Evolutionary conservation across 2,797 vertebrate species (phyloP), one percentile per base, ranked within the genome.

Genomic region (Malacoraja senta): DNA sequence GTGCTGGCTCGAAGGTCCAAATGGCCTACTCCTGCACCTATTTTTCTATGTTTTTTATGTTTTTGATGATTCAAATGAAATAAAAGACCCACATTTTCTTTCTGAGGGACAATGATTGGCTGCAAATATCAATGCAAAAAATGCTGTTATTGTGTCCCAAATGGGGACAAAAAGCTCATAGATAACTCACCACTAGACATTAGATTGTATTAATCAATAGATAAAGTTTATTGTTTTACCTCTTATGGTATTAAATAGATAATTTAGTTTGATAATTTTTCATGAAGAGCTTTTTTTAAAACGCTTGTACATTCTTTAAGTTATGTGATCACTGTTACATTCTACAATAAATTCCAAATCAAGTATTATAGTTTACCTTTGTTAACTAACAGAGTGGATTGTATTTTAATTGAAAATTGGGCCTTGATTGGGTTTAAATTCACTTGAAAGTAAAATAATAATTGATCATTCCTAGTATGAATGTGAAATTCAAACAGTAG

Each of bases 181-280:
- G 71, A 92, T 92, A 92, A 92, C 68, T 92, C 90, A 44, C 38
- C 71, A 44, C 53, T 53, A 92, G 76, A 44, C 24, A 74, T 44
- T 58, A 19, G 61, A 72, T 53, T 71, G 76, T 71, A 92, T 92
- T 76, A 92, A 92, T 53, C 38, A 76, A 71, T 35, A 76, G 72
- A 92, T 91, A 35, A 35, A 35, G 24, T 91, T 71, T 71, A 92
- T 92, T 38, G 24, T 92, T 88, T 92, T 76, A 72, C 71, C 72
- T 91, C 65, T n/a, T 53, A 53, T 92, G 90, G 35, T 38, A 92
- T 74, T 76, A 92, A 92, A 92, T 92, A 92, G 90, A 92, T 44
- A 44, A 44, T 53, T 76, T 76, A 29, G 90, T 74, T 91, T 32
- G 32, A 44, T 72, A 2, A 74, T 44, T 91, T 91, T 91, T 92